Evolutionary conservation across 2,113 vertebrate genomes (phyloP).

Genomic region (Podarcis cretensis): DNA sequence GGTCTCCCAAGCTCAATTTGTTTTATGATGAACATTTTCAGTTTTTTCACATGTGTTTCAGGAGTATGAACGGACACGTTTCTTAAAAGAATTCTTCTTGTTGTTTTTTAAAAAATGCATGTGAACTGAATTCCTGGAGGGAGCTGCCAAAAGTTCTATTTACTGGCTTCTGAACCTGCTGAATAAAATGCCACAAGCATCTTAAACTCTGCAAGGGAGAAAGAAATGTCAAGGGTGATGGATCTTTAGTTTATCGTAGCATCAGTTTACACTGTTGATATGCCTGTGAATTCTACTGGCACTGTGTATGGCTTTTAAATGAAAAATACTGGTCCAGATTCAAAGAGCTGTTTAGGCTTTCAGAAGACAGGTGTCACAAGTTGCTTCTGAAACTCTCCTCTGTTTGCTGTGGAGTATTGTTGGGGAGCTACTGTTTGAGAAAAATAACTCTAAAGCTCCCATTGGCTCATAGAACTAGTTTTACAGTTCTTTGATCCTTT

Average conservation of each 20-base stretch:
- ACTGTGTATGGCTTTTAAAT: neutral
- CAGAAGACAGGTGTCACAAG: neutral
- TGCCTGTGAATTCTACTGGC: conserved; percentile 3
- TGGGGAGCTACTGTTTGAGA: neutral
- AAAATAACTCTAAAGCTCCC: neutral
- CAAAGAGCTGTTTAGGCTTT: neutral
- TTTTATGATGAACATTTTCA: neutral
- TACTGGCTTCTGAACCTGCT: neutral
- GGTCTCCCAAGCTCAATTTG: neutral
- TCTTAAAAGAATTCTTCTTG: neutral
- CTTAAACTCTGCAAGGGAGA: neutral
- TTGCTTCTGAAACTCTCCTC: neutral
- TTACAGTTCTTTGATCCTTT: neutral
- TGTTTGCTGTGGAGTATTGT: neutral
- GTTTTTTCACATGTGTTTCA: neutral
- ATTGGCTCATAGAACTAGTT: neutral
- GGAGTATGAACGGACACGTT: neutral
- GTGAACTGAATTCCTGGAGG: neutral
- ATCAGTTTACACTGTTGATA: neutral
- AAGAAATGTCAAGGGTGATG: neutral
- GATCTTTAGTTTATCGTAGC: neutral
- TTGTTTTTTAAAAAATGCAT: neutral
- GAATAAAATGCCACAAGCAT: neutral
- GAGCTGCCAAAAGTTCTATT: neutral
- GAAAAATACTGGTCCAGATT: neutral